Conservation (phyloP, 2,797 vertebrate species). For the Rhinoraja longicauda region DNA sequence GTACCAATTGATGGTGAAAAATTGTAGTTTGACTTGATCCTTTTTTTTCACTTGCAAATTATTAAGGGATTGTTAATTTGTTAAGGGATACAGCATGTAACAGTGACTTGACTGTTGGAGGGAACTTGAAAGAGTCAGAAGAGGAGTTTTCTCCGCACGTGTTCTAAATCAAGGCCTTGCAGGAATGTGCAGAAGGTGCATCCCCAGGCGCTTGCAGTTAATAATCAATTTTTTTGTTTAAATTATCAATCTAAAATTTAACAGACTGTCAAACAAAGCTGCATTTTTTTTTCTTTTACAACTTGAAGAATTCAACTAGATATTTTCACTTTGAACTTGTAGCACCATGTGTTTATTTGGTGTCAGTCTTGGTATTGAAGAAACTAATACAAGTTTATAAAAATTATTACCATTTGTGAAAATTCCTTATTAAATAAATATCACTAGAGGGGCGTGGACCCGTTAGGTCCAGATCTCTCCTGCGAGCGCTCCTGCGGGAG, state of each 20-base stretch:
- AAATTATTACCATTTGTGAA: not conserved
- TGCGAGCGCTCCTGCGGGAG: too few species aligned
- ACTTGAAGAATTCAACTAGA: not conserved
- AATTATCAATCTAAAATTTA: not conserved
- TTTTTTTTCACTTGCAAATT: not conserved
- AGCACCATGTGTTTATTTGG: not conserved
- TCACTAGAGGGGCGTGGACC: too few species aligned
- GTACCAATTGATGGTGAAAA: not conserved
- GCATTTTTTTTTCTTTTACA: not conserved
- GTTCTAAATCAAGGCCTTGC: not conserved
- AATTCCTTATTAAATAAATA: not conserved
- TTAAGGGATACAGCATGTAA: not conserved
- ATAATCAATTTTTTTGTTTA: conserved; percentile 23
- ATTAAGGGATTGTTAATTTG: too few species aligned
- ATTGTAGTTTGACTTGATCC: not conserved
- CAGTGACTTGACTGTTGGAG: not conserved
- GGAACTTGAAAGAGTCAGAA: not conserved
- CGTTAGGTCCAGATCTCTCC: too few species aligned
- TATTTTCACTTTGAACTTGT: not conserved
- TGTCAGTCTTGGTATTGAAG: not conserved
- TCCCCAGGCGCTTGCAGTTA: not conserved
- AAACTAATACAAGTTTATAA: not conserved
- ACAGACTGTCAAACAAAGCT: not conserved
- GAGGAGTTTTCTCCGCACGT: not conserved
- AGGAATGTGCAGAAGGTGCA: not conserved